These are phyloP conservation scores for Cydia fagiglandana DNA, from an alignment of 1,140 invertebrate species.

Conservation along the genomic window DNA sequence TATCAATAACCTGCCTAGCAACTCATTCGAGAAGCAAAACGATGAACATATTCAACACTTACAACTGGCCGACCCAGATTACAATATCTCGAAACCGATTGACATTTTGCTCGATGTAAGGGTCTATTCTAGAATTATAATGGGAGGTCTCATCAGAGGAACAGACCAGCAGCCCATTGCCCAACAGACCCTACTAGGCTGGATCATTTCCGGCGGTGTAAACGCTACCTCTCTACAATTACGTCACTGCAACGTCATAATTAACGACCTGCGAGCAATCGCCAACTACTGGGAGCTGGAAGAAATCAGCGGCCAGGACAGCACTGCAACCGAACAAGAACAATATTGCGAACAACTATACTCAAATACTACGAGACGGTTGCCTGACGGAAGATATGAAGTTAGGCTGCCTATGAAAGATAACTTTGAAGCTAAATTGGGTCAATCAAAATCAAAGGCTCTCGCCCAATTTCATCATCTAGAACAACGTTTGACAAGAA, in stretches of 20 bases:
- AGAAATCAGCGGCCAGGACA: not conserved
- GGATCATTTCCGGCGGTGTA: slow-evolving; percentile 11
- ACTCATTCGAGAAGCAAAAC: not conserved
- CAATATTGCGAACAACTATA: slow-evolving; percentile 23
- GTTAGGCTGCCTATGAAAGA: slow-evolving; percentile 19
- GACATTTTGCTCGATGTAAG: slow-evolving; percentile 16
- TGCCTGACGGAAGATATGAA: slow-evolving; percentile 11
- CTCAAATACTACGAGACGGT: not conserved
- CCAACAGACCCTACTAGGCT: slow-evolving; percentile 9
- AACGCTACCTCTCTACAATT: too few species aligned
- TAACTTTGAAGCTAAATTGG: not conserved
- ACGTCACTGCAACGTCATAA: slow-evolving; percentile 7
- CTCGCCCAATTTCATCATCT: not conserved
- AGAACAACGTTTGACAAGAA: not conserved
- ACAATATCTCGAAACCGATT: slow-evolving; percentile 11
- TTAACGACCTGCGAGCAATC: not conserved
- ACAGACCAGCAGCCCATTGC: not conserved
- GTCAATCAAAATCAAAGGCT: not conserved
- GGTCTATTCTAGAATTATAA: slow-evolving; percentile 19
- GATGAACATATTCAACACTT: not conserved
- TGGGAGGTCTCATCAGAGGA: slow-evolving; percentile 1
- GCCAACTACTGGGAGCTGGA: slow-evolving; percentile 24
- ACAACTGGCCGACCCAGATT: slow-evolving; percentile 12
- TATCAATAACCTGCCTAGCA: not conserved
- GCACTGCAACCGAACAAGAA: not conserved